Percentiles rank a stretch among this genome's conserved stretches.
These are phyloP conservation scores for Perizoma affinitatum DNA, from an alignment of 2,888 invertebrate genomes.

Conservation along the genomic window DNA sequence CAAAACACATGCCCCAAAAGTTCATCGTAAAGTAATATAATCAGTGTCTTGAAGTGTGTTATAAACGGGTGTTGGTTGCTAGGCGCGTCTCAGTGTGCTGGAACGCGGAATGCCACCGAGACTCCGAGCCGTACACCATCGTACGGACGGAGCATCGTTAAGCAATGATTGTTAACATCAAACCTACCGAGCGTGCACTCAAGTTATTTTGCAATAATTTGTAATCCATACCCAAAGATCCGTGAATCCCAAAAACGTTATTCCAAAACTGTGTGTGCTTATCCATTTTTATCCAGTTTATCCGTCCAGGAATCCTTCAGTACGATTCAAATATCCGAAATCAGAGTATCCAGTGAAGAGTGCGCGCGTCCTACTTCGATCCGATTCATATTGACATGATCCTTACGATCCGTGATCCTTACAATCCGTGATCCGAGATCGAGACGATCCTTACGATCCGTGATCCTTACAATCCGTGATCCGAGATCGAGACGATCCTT, in stretches of 20 bases:
- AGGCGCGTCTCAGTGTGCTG: background rate
- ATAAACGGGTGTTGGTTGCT: too few species aligned
- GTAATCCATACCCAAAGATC: slow-evolving; percentile 80
- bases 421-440: slow-evolving; percentile 27
- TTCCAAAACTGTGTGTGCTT: slow-evolving; percentile 38
- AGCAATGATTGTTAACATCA: slow-evolving; percentile 61
- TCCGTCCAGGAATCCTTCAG: slow-evolving; percentile 55
- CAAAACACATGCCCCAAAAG: too few species aligned
- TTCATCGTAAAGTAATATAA: too few species aligned
- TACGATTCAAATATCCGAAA: slow-evolving; percentile 58
- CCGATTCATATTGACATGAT: slow-evolving; percentile 34
- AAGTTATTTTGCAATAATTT: slow-evolving; percentile 75
- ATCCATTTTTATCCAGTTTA: slow-evolving; percentile 43
- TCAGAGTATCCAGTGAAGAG: slow-evolving; percentile 38
- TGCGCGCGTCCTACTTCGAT: slow-evolving; percentile 38
- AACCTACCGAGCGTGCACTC: slow-evolving; percentile 78
- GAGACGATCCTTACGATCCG: slow-evolving; percentile 31
- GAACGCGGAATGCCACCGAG: background rate
- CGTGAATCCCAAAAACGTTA: slow-evolving; percentile 55
- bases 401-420: slow-evolving; percentile 31
- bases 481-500: slow-evolving; percentile 31
- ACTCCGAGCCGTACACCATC: too few species aligned
- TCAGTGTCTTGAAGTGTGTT: too few species aligned
- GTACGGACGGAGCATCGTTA: slow-evolving; percentile 17
- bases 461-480: slow-evolving; percentile 27